Base-by-base conservation (phyloP, 2,797 vertebrate genomes). In the Calcarius lapponicus region DNA sequence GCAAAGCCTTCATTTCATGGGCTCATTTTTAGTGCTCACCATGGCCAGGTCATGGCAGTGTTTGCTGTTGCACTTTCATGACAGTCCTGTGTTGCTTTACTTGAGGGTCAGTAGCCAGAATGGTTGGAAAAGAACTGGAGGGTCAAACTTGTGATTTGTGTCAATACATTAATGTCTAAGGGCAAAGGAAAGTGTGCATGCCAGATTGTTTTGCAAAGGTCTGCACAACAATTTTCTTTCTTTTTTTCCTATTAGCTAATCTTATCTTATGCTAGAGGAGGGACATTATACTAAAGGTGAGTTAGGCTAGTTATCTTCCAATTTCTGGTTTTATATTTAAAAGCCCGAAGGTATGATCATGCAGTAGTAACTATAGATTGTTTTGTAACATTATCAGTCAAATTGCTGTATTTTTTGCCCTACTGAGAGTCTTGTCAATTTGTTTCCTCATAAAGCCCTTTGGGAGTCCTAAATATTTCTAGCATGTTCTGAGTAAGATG, bases 381-480 rank as follows among this genome's bases (percentile, higher is more conserved):
- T 56, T 95, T 81, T 58, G 11, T 28, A 64, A 50, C 0, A 0
- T 57, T 89, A 36, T 57, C 16, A 40, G 43, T 62, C 60, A 64
- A 82, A 80, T 11, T 48, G 21, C 22, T 82, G 18, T 48, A 61
- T 25, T 34, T 86, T 83, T 66, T 70, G 43, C 31, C 62, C 32
- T 56, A 47, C 42, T 53, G n/a, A 78, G 22, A 32, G 32, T 47
- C 75, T 48, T 76, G 34, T 34, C 69, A 57, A 70, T 86, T 91
- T 89, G 18, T 82, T 93, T 81, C 26, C 36, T 6, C 2, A 76
- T 65, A 84, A 94, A 58, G 10, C 24, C 80, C 51, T 88, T 75
- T 62, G 53, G 45, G 85, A 92, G 17, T 54, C 38, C 56, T 81
- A 86, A 91, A 90, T 75, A 90, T 84, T 94, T 94, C 62, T 90